Conservation (phyloP, 2,797 vertebrate species). For the Columba guinea region DNA sequence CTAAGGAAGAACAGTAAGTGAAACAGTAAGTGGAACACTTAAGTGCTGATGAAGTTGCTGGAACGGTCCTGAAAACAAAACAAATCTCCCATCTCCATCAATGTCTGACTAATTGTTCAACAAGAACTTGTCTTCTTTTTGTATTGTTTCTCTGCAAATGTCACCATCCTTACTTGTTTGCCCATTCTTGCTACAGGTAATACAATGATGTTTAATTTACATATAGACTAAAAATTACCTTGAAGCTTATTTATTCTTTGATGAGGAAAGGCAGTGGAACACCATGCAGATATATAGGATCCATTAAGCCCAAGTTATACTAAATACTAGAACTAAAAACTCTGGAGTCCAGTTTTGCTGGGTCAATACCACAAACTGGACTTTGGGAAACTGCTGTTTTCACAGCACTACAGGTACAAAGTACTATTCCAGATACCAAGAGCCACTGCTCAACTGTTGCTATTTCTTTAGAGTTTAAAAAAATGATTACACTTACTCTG, state of each 20-base stretch:
- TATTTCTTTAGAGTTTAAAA: not conserved
- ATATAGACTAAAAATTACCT: slow-evolving; percentile 76
- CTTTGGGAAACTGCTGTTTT: not conserved
- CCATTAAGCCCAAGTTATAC: slow-evolving; percentile 14
- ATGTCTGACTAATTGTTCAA: slow-evolving; percentile 18
- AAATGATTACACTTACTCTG: not conserved
- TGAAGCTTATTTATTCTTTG: slow-evolving; percentile 66
- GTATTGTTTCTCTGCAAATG: slow-evolving; percentile 39
- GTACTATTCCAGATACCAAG: not conserved
- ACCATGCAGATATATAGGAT: slow-evolving; percentile 31
- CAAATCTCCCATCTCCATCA: slow-evolving; percentile 45
- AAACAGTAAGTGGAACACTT: not conserved
- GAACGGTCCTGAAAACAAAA: slow-evolving; percentile 49
- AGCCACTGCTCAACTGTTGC: not conserved
- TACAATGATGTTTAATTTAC: slow-evolving; percentile 70
- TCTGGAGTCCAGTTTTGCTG: not conserved
- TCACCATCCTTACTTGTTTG: slow-evolving; percentile 24
- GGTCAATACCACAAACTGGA: not conserved
- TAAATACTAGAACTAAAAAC: slow-evolving; percentile 35
- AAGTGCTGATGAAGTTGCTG: slow-evolving; percentile 3
- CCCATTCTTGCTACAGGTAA: slow-evolving; percentile 55
- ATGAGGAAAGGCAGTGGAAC: slow-evolving; percentile 66
- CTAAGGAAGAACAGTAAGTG: not conserved
- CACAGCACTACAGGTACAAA: not conserved
- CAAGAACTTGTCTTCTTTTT: slow-evolving; percentile 61